Conservation (phyloP, 1,140 invertebrate genomes). For the Drosophila quadrilineata region DNA sequence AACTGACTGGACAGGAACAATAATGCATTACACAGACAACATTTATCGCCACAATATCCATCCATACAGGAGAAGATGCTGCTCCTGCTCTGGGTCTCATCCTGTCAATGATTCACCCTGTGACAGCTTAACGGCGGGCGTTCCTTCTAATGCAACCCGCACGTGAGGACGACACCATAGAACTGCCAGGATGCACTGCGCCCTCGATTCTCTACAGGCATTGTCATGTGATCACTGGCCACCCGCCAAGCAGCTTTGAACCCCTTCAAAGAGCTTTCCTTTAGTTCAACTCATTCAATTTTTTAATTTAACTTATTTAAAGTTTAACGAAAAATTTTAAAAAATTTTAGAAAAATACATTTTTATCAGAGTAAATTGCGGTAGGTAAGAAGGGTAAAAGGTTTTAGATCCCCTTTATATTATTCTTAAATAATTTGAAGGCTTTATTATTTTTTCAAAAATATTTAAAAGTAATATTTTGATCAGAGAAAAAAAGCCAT, state of each 20-base stretch:
- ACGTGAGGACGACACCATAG: no score
- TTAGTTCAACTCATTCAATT: neutral
- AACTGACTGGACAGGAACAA: conserved; percentile 72
- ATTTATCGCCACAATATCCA: conserved; percentile 33
- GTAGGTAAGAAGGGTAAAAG: no score
- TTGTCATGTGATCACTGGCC: conserved; percentile 68
- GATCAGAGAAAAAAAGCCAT: no score
- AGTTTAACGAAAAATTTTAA: no score
- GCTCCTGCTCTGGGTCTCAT: neutral
- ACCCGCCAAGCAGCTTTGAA: conserved; percentile 35
- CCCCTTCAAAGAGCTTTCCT: conserved; percentile 9
- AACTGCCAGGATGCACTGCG: conserved; percentile 14
- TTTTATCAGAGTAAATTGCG: no score
- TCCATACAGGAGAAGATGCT: conserved; percentile 14
- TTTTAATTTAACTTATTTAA: neutral
- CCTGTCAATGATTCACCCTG: conserved; percentile 32
- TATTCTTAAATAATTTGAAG: no score
- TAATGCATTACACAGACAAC: conserved; percentile 72
- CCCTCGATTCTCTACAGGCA: conserved; percentile 48
- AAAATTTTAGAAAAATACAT: no score
- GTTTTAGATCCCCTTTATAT: no score
- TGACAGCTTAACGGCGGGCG: conserved; percentile 30
- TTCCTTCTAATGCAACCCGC: conserved; percentile 34
- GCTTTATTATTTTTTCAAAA: no score
- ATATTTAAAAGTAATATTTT: no score